These are phyloP conservation scores for Menidia beryllina DNA, from an alignment of 2,113 vertebrate species.

Conservation along the genomic window DNA sequence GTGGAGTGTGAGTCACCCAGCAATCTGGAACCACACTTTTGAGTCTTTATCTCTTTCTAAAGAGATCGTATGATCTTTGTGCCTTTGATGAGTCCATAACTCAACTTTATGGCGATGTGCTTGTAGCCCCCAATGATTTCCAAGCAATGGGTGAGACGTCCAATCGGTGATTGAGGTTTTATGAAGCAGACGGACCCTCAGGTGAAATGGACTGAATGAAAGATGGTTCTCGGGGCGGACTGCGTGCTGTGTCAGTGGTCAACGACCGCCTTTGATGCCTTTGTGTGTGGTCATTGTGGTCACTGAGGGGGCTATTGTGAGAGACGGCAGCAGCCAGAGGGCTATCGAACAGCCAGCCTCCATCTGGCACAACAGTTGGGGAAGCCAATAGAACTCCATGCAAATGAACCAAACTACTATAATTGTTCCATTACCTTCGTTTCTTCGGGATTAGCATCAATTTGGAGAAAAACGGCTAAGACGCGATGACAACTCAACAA, in stretches of 20 bases:
- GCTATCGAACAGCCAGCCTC: conserved; percentile 55
- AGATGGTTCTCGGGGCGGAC: conserved; percentile 57
- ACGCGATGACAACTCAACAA: conserved; percentile 37
- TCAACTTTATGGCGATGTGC: conserved; percentile 68
- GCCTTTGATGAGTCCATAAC: conserved; percentile 70
- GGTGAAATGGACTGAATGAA: conserved; percentile 68
- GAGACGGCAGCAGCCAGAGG: conserved; percentile 61
- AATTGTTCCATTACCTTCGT: conserved; percentile 51
- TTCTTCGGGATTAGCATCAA: conserved; percentile 44
- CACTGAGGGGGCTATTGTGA: conserved; percentile 63
- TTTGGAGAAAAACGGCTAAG: conserved; percentile 43
- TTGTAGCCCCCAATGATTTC: conserved; percentile 59
- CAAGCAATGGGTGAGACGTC: conserved; percentile 32
- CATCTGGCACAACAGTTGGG: conserved; percentile 85
- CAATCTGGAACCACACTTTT: conserved; percentile 57
- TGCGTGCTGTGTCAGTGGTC: conserved; percentile 60
- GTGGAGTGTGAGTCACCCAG: conserved; percentile 35
- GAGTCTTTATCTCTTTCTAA: conserved; percentile 57
- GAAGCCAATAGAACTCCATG: conserved; percentile 25
- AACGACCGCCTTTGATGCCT: conserved; percentile 66
- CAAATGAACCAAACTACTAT: conserved; percentile 44
- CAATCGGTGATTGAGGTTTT: conserved; percentile 73
- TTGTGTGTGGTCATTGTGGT: conserved; percentile 65
- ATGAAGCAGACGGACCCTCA: conserved; percentile 68
- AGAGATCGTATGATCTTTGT: conserved; percentile 49